Evolutionary conservation across 2,888 invertebrate genomes (phyloP), one percentile per base, ranked within the genome.

Genomic region (Drosophila differens): DNA sequence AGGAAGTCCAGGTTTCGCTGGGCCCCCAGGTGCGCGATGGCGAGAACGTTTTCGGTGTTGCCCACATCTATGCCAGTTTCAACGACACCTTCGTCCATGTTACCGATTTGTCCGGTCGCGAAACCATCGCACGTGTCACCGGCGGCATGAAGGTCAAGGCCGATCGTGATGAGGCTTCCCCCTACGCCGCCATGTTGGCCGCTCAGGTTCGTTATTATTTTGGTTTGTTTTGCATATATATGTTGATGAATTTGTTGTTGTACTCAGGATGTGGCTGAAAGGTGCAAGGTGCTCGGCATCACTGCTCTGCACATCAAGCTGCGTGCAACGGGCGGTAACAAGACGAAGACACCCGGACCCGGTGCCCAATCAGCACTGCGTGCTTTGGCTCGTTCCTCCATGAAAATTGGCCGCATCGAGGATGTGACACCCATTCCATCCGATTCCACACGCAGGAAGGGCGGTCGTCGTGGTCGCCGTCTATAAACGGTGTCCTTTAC

Each of bases 101-200:
- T 78, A 99, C 99, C 32, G 99, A 99, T 94, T 95, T 99, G 91
- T 99, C 99, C 72, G 99, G 99, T 90, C 96, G 97, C 92, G 97
- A 98, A 96, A 97, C 97, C 28, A 97, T 97, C 91, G 97, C 97
- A 85, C 95, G 99, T 93, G 98, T 99, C 66, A 99, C 99, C 87
- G 98, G 98, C 91, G 98, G 98, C 74, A 99, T 99, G 99, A 99
- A 99, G 95, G 99, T 99, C 60, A 99, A 99, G 94, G 99, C 99
- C 90, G 99, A 99, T 95, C 97, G 99, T 95, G 99, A 99, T 94
- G 99, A 99, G 94, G 98, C 99, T 83, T 99, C 99, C 58, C 99
- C 99, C 53, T 99, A 99, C 94, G 99, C 99, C 92, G 99, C 99
- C 96, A 99, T 99, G 99, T 98, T 99, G 95, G 99, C 99, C 90